phyloP scores from a whole-genome alignment of 1,140 invertebrate species.

The Apis florea region DNA sequence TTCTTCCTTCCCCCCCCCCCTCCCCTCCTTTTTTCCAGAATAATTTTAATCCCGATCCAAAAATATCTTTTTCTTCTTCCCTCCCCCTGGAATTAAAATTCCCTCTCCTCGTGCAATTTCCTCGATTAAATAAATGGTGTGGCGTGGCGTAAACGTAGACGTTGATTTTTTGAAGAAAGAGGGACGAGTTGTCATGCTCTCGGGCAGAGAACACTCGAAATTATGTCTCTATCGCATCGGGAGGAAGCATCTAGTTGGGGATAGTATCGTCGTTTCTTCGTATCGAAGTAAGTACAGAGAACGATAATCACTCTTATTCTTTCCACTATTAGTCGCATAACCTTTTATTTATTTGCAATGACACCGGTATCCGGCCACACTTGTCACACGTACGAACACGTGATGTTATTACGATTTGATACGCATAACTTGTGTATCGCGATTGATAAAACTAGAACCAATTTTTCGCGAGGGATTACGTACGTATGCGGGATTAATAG shows the following conservation, averaged over 20 bases:
- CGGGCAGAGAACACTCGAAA: neutral
- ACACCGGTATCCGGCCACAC: conserved; percentile 20
- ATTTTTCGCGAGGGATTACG: neutral
- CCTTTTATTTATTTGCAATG: conserved; percentile 16
- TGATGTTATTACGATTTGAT: conserved; percentile 21
- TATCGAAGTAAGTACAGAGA: neutral
- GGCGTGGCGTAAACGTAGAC: no score
- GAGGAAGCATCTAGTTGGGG: neutral
- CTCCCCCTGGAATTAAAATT: neutral
- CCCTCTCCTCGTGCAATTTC: neutral
- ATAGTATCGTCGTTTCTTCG: conserved; percentile 8
- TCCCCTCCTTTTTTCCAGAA: no score
- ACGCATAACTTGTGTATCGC: neutral
- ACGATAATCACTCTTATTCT: conserved; percentile 9
- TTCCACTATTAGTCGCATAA: neutral
- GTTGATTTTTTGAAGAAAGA: neutral
- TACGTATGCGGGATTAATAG: no score
- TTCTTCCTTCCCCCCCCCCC: no score
- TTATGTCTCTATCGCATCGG: neutral
- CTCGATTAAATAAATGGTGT: neutral
- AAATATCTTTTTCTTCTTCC: no score
- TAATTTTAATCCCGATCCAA: neutral
- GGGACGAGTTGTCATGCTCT: neutral
- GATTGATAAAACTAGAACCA: conserved; percentile 22
- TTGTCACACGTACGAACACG: conserved; percentile 4